phyloP scores from a whole-genome alignment of 2,113 vertebrate species.

The Perca fluviatilis region DNA sequence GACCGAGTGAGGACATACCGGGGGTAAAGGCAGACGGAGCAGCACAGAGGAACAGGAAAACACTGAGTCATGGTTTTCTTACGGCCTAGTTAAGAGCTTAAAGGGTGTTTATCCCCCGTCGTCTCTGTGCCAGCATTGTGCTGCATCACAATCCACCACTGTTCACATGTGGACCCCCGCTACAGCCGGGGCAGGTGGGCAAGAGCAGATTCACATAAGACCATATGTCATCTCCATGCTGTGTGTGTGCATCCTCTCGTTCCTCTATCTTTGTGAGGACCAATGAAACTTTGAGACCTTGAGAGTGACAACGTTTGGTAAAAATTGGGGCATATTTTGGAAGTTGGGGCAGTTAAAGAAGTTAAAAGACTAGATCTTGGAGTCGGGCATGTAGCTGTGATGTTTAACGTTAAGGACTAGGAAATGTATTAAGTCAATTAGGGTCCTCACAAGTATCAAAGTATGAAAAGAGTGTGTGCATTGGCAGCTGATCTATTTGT shows the following conservation, averaged over 20 bases:
- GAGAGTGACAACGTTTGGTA: not conserved
- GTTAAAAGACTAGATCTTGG: no score
- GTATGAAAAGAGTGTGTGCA: not conserved
- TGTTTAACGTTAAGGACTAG: not conserved
- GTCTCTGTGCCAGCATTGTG: slow-evolving; percentile 31
- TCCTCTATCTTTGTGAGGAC: not conserved
- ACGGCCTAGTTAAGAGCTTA: slow-evolving; percentile 28
- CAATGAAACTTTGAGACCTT: not conserved
- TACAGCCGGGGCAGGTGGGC: slow-evolving; percentile 37
- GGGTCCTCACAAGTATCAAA: not conserved
- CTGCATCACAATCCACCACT: slow-evolving; percentile 39
- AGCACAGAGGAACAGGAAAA: not conserved
- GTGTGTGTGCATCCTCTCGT: not conserved
- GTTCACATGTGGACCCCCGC: slow-evolving; percentile 24
- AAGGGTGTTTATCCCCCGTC: slow-evolving; percentile 27
- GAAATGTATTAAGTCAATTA: not conserved
- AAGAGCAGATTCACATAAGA: not conserved
- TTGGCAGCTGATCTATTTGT: not conserved
- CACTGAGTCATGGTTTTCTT: slow-evolving; percentile 26
- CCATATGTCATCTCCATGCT: not conserved
- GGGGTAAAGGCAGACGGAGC: not conserved
- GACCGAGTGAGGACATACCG: not conserved
- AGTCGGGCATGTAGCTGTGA: not conserved
- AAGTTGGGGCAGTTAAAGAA: not conserved
- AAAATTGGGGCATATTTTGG: not conserved